Evolutionary conservation across 2,113 vertebrate species (phyloP).

Genomic region (Carlito syrichta): DNA sequence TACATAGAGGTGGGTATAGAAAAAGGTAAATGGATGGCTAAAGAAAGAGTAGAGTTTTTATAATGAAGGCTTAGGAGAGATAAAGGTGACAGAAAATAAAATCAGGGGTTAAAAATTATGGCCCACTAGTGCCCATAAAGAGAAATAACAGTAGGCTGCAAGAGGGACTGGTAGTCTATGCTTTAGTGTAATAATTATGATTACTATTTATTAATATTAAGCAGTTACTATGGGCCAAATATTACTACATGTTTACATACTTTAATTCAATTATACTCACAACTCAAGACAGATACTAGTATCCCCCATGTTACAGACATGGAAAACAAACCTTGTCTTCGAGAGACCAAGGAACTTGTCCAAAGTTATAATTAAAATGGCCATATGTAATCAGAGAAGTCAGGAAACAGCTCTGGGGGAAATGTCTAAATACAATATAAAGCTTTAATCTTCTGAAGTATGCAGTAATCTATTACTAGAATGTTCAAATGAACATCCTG

Average conservation of each 20-base stretch:
- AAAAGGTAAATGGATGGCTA: background rate
- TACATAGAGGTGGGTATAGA: background rate
- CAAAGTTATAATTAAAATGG: background rate
- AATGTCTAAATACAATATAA: background rate
- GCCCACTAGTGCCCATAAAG: background rate
- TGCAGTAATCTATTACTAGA: background rate
- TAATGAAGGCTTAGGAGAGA: background rate
- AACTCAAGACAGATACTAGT: background rate
- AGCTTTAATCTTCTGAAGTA: background rate
- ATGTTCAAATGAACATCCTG: background rate
- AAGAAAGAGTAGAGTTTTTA: background rate
- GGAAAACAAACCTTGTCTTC: background rate
- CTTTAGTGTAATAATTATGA: background rate
- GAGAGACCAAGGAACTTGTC: background rate
- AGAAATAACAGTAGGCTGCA: background rate
- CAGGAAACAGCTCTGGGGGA: background rate
- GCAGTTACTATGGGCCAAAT: background rate
- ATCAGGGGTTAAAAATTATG: background rate
- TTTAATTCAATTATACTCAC: background rate
- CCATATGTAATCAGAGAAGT: background rate
- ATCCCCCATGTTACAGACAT: background rate
- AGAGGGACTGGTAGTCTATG: background rate
- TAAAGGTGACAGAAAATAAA: background rate
- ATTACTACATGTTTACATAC: background rate
- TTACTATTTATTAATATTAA: background rate